These are phyloP conservation scores for Catharus minimus DNA, from an alignment of 2,113 vertebrate genomes.

Conservation along the genomic window DNA sequence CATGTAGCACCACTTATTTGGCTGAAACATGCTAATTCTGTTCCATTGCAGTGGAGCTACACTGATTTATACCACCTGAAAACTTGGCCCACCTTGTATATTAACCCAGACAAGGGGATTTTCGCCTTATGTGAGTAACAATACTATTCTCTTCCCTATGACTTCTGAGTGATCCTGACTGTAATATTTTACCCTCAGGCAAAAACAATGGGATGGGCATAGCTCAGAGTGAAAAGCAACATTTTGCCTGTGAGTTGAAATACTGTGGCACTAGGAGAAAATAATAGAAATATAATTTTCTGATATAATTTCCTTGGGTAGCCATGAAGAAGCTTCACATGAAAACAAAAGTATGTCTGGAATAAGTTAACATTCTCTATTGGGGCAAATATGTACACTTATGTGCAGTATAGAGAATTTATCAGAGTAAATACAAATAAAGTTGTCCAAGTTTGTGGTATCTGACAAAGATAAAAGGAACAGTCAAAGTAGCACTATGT, in stretches of 20 bases:
- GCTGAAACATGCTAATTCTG: not conserved
- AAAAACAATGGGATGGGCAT: not conserved
- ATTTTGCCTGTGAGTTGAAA: not conserved
- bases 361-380: not conserved
- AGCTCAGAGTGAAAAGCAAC: not conserved
- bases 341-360: not conserved
- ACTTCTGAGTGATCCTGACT: not conserved
- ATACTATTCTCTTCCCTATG: not conserved
- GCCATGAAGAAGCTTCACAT: not conserved
- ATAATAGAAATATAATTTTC: not conserved
- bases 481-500: constrained; percentile 3
- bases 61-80: not conserved
- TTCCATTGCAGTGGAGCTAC: not conserved
- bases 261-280: not conserved
- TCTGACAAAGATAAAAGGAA: constrained; percentile 54
- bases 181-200: not conserved
- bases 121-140: not conserved
- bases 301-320: not conserved
- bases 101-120: not conserved
- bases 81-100: not conserved
- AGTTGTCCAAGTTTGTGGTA: constrained; percentile 45
- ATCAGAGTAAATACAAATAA: not conserved
- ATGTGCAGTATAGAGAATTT: not conserved
- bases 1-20: not conserved
- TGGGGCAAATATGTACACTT: not conserved